Evolutionary conservation across 2,888 invertebrate species (phyloP), one percentile per base, ranked within the genome.

Genomic region (Trichogramma dendrolimi): DNA sequence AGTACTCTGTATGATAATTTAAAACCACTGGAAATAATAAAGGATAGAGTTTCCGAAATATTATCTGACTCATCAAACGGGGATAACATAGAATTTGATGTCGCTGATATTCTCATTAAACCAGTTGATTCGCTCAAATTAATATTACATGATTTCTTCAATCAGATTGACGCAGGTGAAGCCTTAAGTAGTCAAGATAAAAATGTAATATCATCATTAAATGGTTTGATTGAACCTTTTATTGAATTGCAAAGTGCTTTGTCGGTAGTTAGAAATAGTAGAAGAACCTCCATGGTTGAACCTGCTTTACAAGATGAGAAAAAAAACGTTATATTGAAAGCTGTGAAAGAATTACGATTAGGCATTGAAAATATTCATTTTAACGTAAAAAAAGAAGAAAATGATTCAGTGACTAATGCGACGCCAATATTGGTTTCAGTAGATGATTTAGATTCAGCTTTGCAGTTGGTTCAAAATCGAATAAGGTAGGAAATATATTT

Each of bases 241-340:
- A 65, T 75, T 10, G 75, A 75, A 61, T 73, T 75, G 38, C 69
- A 72, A 47, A 75, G 72, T 53, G 70, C 73, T 4, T 59, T 75
- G 1, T 73, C 73, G 1, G 72, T 75, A 8, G 68, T 75, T 8
- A 68, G 71, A 48, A 73, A 70, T 40, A 72, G 73, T 52, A 70
- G 74, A 10, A 67, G 60, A 56, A 72, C 70, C 51, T 62, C 71
- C 4, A 69, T 72, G 38, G 68, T 72, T 0, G 72, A 73, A 62
- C 62, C 65, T 4, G 67, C 65, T 4, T 57, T 75, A 40, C 51
- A 74, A 4, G 72, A 71, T 4, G 73, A 75, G 58, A 70, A 72
- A 54, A 70, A 67, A 65, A 75, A 64, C 61, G 74, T 75, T 4
- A 75, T 74, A 54, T 53, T 71, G 5, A 69, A 64, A 7, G 70